Conservation (phyloP, 2,113 vertebrate species). For the Istiophorus platypterus region DNA sequence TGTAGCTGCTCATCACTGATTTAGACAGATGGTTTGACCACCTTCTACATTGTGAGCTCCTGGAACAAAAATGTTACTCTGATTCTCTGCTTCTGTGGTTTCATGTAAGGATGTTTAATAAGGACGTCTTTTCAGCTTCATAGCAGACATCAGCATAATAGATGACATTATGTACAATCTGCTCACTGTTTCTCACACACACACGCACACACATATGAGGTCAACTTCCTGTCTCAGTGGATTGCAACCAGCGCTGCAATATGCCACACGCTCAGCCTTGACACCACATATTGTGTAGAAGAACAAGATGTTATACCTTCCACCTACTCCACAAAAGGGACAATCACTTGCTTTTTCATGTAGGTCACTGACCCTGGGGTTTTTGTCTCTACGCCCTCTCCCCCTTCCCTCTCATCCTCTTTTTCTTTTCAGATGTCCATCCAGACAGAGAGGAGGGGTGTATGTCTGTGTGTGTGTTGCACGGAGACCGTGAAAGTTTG, state of each 20-base stretch:
- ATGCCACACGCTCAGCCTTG: neutral
- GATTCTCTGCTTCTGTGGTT: too few species aligned
- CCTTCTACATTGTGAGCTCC: too few species aligned
- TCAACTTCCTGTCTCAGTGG: constrained; percentile 35
- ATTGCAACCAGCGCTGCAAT: constrained; percentile 36
- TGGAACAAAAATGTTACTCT: too few species aligned
- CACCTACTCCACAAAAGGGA: too few species aligned
- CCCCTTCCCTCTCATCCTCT: neutral
- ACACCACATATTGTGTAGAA: neutral
- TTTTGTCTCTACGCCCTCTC: neutral
- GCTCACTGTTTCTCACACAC: neutral
- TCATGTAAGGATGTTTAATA: too few species aligned
- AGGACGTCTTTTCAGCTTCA: too few species aligned
- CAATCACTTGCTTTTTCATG: neutral
- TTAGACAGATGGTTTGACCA: too few species aligned
- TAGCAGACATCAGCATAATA: neutral
- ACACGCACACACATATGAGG: constrained; percentile 7
- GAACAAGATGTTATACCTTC: neutral
- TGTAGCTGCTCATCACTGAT: too few species aligned
- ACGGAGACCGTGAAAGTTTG: constrained; percentile 4
- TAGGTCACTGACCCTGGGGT: neutral
- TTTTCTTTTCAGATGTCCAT: constrained; percentile 16
- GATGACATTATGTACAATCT: neutral
- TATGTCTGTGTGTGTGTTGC: constrained; percentile 49
- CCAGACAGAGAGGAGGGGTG: constrained; percentile 23